A percentile compares a stretch with the other conserved stretches of the same genome.
Evolutionary conservation across 1,140 invertebrate species (phyloP).

Genomic region (Drosophila chauvacae): DNA sequence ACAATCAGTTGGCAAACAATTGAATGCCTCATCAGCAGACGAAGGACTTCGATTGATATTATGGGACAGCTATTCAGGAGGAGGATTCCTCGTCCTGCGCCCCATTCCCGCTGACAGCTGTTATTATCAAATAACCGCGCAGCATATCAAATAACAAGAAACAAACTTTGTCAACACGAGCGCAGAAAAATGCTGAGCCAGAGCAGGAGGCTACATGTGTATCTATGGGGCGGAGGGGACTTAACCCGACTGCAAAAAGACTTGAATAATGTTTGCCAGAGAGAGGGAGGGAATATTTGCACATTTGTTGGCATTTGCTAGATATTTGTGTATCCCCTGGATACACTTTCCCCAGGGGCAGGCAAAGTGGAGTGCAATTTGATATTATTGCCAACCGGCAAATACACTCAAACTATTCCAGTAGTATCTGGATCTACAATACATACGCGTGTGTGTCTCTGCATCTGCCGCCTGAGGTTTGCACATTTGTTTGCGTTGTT

Average conservation of each 20-base stretch:
- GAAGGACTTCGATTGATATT: conserved; percentile 60
- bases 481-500: conserved; percentile 61
- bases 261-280: conserved; percentile 64
- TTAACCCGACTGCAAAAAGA: conserved; percentile 61
- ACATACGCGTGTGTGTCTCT: conserved; percentile 6
- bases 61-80: conserved; percentile 38
- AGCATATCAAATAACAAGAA: conserved; percentile 75
- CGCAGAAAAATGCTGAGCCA: conserved; percentile 56
- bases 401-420: conserved; percentile 68
- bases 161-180: conserved; percentile 68
- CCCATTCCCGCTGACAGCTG: conserved; percentile 48
- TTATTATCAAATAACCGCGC: conserved; percentile 80
- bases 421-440: conserved; percentile 9
- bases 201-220: background rate
- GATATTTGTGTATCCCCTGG: conserved; percentile 74
- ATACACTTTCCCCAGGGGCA: conserved; percentile 31
- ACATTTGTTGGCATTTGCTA: conserved; percentile 79
- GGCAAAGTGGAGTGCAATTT: conserved; percentile 75
- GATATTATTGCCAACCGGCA: conserved; percentile 81
- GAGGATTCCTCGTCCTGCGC: background rate
- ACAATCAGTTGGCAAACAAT: conserved; percentile 72
- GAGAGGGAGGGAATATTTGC: conserved; percentile 49
- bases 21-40: conserved; percentile 67
- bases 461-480: conserved; percentile 67
- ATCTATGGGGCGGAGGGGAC: background rate